These are phyloP conservation scores for Antedon mediterranea DNA, from an alignment of 53 echinoderm and acorn worm genomes.

Conservation along the genomic window DNA sequence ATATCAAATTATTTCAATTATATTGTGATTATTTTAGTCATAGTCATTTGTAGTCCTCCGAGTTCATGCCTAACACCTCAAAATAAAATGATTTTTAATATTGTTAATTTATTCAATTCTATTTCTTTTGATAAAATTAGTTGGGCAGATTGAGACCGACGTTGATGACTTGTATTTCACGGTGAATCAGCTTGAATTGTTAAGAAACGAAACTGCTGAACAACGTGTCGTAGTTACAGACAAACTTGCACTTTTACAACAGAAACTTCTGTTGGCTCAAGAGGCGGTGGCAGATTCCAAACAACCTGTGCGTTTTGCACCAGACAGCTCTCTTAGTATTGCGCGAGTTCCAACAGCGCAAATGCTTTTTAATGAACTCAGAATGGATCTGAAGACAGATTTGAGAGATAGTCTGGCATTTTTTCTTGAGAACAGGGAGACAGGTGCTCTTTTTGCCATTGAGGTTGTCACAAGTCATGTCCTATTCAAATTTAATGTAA, in stretches of 20 bases:
- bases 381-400: constrained; percentile 48
- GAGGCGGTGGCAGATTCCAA: constrained; percentile 55
- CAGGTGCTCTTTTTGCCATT: constrained; percentile 42
- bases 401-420: constrained; percentile 64
- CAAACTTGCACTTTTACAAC: constrained; percentile 41
- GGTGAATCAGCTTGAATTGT: constrained; percentile 19
- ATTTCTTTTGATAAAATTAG: too few relatives aligned
- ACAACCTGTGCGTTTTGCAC: constrained; percentile 55
- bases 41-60: too few relatives aligned
- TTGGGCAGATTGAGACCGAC: constrained; percentile 32
- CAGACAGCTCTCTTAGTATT: constrained; percentile 44
- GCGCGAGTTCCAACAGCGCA: constrained; percentile 6
- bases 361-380: constrained; percentile 49
- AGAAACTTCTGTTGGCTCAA: constrained; percentile 61
- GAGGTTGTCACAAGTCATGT: constrained; percentile 58
- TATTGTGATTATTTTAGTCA: too few relatives aligned
- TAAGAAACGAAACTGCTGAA: constrained; percentile 44
- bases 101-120: too few relatives aligned
- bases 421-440: constrained; percentile 41
- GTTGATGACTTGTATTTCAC: constrained; percentile 6
- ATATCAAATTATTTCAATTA: too few relatives aligned
- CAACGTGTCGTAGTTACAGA: constrained; percentile 43
- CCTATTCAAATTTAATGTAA: constrained; percentile 44
- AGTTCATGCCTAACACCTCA: too few relatives aligned
- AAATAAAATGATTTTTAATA: too few relatives aligned